Percentiles rank a stretch among this genome's conserved stretches.
Conservation (phyloP, 2,888 invertebrate species). For the Saturnia japonica region DNA sequence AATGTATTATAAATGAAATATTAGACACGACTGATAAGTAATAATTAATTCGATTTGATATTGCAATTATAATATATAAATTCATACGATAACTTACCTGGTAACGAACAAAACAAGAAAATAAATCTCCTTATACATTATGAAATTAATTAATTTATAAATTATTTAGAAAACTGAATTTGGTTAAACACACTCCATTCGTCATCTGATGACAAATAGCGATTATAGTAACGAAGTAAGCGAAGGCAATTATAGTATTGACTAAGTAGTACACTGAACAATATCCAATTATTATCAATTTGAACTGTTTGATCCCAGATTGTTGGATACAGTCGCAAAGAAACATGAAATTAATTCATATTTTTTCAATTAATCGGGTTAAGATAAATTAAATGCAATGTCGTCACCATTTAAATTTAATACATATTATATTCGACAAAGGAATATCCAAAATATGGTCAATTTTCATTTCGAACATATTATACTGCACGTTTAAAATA, state of each 20-base stretch:
- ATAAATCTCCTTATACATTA: constrained; percentile 12
- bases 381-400: too few relatives aligned
- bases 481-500: too few relatives aligned
- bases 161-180: neutral
- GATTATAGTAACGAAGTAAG: too few relatives aligned
- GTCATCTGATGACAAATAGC: constrained; percentile 5
- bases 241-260: constrained; percentile 12
- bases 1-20: neutral
- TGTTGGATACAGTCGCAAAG: constrained; percentile 22
- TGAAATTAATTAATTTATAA: neutral
- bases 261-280: neutral
- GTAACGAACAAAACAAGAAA: constrained; percentile 6
- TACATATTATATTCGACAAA: too few relatives aligned
- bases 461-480: too few relatives aligned
- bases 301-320: constrained; percentile 63
- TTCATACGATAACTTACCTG: constrained; percentile 14
- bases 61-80: neutral
- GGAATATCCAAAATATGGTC: too few relatives aligned
- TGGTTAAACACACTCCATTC: neutral
- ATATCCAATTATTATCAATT: constrained; percentile 44
- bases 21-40: neutral
- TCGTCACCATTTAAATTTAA: too few relatives aligned
- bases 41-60: neutral
- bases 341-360: constrained; percentile 10
- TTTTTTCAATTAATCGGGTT: neutral